phyloP scores from a whole-genome alignment of 2,888 invertebrate genomes.

The Buathra laborator region DNA sequence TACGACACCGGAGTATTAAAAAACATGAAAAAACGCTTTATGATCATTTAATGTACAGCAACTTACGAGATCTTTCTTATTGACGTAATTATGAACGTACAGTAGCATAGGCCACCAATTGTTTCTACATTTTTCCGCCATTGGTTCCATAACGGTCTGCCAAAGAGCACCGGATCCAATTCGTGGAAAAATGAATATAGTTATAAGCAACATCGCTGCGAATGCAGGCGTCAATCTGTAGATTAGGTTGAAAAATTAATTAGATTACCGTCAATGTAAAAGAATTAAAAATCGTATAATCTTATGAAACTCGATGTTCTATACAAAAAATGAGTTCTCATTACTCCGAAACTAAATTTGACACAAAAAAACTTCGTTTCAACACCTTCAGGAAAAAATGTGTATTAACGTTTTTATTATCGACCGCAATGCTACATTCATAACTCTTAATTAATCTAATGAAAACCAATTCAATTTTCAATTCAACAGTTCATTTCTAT shows the following conservation, averaged over 20 bases:
- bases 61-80: constrained; percentile 81
- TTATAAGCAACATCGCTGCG: constrained; percentile 86
- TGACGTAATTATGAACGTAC: constrained; percentile 86
- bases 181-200: constrained; percentile 86
- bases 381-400: too few relatives aligned
- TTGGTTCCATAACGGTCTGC: constrained; percentile 73
- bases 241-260: constrained; percentile 34
- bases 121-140: constrained; percentile 81
- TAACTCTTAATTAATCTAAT: background rate
- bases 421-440: too few relatives aligned
- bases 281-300: constrained; percentile 15
- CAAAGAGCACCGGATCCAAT: constrained; percentile 86
- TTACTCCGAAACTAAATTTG: too few relatives aligned
- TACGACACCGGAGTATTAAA: background rate
- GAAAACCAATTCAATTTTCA: too few relatives aligned
- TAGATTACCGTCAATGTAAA: background rate
- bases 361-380: too few relatives aligned
- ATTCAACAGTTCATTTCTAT: too few relatives aligned
- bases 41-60: background rate
- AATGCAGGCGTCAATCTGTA: constrained; percentile 87
- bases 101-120: constrained; percentile 86
- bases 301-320: too few relatives aligned
- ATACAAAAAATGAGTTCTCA: too few relatives aligned
- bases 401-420: too few relatives aligned
- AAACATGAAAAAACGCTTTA: background rate